Evolutionary conservation across 2,797 vertebrate genomes (phyloP), one percentile per base, ranked within the genome.

Genomic region (Acipenser oxyrinchus): DNA sequence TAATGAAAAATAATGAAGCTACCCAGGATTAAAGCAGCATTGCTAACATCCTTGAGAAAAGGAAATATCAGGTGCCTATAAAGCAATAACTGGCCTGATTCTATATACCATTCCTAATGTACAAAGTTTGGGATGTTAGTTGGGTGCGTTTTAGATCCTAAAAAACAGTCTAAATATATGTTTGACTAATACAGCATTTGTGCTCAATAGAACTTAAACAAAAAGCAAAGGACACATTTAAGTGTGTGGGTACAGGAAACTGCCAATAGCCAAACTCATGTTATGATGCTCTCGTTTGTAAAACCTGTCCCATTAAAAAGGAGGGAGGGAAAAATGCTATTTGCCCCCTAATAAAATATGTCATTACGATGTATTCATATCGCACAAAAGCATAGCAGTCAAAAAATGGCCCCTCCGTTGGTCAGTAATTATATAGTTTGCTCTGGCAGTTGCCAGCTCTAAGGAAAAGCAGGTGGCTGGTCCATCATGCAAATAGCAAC

Each of bases 381-480:
- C 75, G 78, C 92, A 99, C 96, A 98, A 99, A 97, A 90, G 94
- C 92, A 94, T 93, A 82, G 89, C 93, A 95, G 95, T 95, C 93
- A 95, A 95, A 96, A 75, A 95, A 97, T 95, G 93, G 92, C 92
- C 94, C 94, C 93, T 94, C 91, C 93, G 95, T 93, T 95, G 94
- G 94, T 95, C 91, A 90, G 93, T 99, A 98, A 98, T 98, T 98
- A 98, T 93, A 97, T 95, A 96, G 95, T 96, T 98, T 93, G 93
- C 93, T 93, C 92, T 94, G 92, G 91, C 93, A 93, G 89, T 85
- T 92, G 88, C 85, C 86, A 89, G 88, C 89, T 90, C 89, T 88
- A 90, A 90, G 89, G 86, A 88, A 91, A 94, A 94, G 94, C 96
- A 99, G 96, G 96, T 99, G 96, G 95, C 94, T 90, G 89, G 96